A percentile compares a stretch with the other conserved stretches of the same genome.
These are phyloP conservation scores for Cossypha caffra DNA, from an alignment of 2,797 vertebrate genomes.

Conservation along the genomic window DNA sequence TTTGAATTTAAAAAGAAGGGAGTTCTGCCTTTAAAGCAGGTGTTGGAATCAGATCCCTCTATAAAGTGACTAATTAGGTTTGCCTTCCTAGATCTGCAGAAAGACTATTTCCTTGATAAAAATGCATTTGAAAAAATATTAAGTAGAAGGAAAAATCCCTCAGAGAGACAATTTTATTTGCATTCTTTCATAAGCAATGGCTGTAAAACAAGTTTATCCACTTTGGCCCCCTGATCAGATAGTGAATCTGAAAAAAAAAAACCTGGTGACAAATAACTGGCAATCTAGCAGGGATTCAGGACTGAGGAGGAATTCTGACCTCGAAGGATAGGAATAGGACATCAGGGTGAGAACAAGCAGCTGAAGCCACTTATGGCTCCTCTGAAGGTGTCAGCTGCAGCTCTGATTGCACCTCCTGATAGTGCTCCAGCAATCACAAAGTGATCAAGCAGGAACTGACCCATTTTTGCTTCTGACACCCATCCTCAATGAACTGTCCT, in stretches of 20 bases:
- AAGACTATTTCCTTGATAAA: conserved; percentile 35
- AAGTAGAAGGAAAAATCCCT: not conserved
- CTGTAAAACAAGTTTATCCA: not conserved
- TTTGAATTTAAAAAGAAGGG: not conserved
- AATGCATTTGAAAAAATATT: conserved; percentile 20
- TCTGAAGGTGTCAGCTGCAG: not conserved
- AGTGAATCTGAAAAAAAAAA: not conserved
- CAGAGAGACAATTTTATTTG: not conserved
- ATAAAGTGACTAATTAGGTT: conserved; percentile 27
- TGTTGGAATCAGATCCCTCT: not conserved
- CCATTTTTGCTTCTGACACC: not conserved
- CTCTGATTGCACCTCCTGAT: not conserved
- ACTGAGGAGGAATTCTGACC: not conserved
- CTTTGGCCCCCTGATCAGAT: not conserved
- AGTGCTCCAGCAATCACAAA: not conserved
- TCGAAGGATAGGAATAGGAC: not conserved
- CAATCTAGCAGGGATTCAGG: not conserved
- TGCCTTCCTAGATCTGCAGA: conserved; percentile 26
- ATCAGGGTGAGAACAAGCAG: not conserved
- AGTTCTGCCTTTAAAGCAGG: conserved; percentile 16
- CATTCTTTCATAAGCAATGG: not conserved
- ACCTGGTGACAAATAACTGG: not conserved
- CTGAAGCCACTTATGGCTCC: not conserved
- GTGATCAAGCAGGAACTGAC: not conserved
- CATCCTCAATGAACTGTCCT: not conserved